Conservation (phyloP, 2,113 vertebrate species). For the Grammomys dolichurus region DNA sequence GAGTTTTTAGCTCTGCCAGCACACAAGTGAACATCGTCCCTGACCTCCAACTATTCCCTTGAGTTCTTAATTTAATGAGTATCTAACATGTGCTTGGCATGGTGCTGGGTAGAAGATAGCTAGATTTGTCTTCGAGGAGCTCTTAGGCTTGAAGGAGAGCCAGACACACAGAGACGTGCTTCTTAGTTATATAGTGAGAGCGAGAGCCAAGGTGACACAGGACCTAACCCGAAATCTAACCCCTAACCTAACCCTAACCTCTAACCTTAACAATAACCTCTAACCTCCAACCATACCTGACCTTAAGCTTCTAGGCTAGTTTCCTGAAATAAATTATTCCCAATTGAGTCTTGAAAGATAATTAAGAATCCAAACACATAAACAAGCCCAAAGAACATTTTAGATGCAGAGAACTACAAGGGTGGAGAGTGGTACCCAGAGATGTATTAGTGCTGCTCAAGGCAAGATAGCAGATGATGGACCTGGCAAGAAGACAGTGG, state of each 20-base stretch:
- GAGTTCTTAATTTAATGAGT: not conserved
- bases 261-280: not conserved
- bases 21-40: not conserved
- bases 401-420: not conserved
- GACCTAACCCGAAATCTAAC: not conserved
- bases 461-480: not conserved
- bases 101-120: not conserved
- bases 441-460: not conserved
- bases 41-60: not conserved
- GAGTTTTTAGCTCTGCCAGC: not conserved
- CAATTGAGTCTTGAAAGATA: not conserved
- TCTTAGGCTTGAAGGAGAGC: not conserved
- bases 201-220: not conserved
- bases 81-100: not conserved
- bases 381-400: not conserved
- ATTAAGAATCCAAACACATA: conserved; percentile 18
- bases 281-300: not conserved
- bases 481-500: not conserved
- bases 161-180: not conserved
- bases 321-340: conserved; percentile 1
- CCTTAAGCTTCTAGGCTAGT: not conserved
- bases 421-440: not conserved
- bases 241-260: not conserved
- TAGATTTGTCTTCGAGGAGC: conserved; percentile 13
- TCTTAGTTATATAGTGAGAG: not conserved